A percentile compares a stretch with the other conserved stretches of the same genome.
These are phyloP conservation scores for Fissipunctia ypsillon DNA, from an alignment of 2,888 invertebrate species.

Conservation along the genomic window DNA sequence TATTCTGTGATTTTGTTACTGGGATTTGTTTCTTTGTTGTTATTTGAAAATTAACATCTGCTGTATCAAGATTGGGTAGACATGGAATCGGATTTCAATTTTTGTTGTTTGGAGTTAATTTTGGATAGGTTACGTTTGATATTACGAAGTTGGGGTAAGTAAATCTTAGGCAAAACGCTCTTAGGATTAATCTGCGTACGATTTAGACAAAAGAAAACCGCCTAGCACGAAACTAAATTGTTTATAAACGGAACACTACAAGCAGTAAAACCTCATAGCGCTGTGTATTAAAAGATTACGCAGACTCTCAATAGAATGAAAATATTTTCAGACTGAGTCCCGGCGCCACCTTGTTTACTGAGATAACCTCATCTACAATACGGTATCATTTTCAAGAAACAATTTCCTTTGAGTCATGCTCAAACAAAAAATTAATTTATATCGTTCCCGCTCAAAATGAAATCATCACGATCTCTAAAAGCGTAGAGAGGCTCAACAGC, in stretches of 20 bases:
- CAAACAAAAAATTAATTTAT: slow-evolving; percentile 83
- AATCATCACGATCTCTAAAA: slow-evolving; percentile 78
- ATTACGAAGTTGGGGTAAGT: neutral
- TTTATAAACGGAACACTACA: slow-evolving; percentile 52
- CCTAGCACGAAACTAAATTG: slow-evolving; percentile 47
- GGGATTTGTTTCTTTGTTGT: slow-evolving; percentile 33
- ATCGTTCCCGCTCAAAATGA: slow-evolving; percentile 76
- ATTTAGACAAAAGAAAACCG: slow-evolving; percentile 1
- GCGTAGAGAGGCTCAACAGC: slow-evolving; percentile 70
- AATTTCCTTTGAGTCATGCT: slow-evolving; percentile 79
- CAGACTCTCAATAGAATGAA: slow-evolving; percentile 71
- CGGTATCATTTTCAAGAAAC: slow-evolving; percentile 79
- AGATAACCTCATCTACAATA: slow-evolving; percentile 77
- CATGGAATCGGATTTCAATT: slow-evolving; percentile 6
- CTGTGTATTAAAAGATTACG: slow-evolving; percentile 75
- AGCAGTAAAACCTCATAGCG: slow-evolving; percentile 52
- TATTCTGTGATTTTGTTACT: slow-evolving; percentile 41
- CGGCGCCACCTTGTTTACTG: slow-evolving; percentile 71
- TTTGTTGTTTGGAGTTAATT: slow-evolving; percentile 6
- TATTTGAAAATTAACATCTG: slow-evolving; percentile 30
- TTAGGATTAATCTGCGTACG: slow-evolving; percentile 1
- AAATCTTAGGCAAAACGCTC: neutral
- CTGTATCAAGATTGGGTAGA: slow-evolving; percentile 16
- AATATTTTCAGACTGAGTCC: slow-evolving; percentile 73
- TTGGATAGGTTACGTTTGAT: neutral